Conservation (phyloP, 2,797 vertebrate species). For the Falco rusticolus region DNA sequence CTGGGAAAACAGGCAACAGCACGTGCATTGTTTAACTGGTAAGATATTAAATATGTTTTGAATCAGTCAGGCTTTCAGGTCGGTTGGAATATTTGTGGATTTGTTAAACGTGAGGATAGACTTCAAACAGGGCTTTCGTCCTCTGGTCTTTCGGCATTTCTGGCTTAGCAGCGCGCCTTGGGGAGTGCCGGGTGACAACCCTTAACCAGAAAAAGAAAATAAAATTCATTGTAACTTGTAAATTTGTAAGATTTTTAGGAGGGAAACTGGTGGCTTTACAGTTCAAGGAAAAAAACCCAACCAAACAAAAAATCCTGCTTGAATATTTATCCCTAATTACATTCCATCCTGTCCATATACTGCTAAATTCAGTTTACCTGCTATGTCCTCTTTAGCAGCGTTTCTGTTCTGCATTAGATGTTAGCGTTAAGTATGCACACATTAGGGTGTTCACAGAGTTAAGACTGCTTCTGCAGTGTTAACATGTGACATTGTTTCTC, state of each 20-base stretch:
- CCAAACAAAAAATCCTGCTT: background rate
- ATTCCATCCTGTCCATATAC: background rate
- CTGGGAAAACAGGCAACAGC: background rate
- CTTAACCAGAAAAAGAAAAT: background rate
- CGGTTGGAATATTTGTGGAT: background rate
- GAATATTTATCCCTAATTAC: background rate
- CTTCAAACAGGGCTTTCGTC: background rate
- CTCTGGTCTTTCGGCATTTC: background rate
- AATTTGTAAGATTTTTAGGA: background rate
- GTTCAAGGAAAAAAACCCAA: background rate
- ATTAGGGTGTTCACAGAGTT: background rate
- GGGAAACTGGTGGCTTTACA: background rate
- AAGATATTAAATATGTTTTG: background rate
- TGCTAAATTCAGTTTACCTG: background rate
- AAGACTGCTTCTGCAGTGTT: background rate
- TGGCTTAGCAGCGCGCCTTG: background rate
- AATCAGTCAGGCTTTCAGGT: background rate
- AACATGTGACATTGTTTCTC: background rate
- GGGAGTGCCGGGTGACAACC: background rate
- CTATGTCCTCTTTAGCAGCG: background rate
- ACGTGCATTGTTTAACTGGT: background rate
- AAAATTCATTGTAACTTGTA: background rate
- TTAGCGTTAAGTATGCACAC: rapidly evolving
- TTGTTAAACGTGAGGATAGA: background rate
- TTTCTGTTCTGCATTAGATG: background rate